Evolutionary conservation across 2,888 invertebrate genomes (phyloP), one percentile per base, ranked within the genome.

Genomic region (Thera obeliscata): DNA sequence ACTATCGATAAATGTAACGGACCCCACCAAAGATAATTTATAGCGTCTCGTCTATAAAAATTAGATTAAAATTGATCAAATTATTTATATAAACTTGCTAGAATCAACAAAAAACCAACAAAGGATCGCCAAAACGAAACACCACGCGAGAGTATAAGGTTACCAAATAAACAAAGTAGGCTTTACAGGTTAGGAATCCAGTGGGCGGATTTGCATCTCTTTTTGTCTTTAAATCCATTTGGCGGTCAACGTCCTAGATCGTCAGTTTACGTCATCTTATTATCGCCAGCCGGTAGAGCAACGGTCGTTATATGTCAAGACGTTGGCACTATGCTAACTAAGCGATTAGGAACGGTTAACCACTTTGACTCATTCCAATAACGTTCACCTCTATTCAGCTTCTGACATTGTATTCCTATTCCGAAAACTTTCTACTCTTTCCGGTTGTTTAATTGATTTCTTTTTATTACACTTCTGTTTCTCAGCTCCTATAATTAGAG

Each of bases 191-290:
- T 49, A 58, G 61, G 56, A 60, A 67, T 64, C 64, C 64, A 68
- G 66, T 77, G 69, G 80, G 77, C 78, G 80, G 80, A 61, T 76
- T 66, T 76, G 78, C 77, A 78, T 79, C 77, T 82, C 80, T 80
- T 22, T 82, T 88, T 85, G 84, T 84, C 33, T 78, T 78, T 76
- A 56, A 54, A 55, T 2, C 55, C 76, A 63, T 74, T 73, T 74
- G 66, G 75, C 86, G 88, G 90, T 89, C 89, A 88, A 84, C 73
- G 88, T 79, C 87, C 89, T 73, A 85, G 84, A 85, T 86, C 75
- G 79, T 60, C 76, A 78, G 81, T 85, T 85, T 83, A 80, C 87
- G 86, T 86, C 87, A 87, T 79, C 80, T 81, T 83, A 84, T 83
- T 84, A 86, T 81, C 60, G 67, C 50, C 62, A 48, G 67, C 59